Percentiles rank a stretch among this genome's conserved stretches.
Conservation (phyloP, 92 coral and sea anemone species). For the Blastomussa wellsi region DNA sequence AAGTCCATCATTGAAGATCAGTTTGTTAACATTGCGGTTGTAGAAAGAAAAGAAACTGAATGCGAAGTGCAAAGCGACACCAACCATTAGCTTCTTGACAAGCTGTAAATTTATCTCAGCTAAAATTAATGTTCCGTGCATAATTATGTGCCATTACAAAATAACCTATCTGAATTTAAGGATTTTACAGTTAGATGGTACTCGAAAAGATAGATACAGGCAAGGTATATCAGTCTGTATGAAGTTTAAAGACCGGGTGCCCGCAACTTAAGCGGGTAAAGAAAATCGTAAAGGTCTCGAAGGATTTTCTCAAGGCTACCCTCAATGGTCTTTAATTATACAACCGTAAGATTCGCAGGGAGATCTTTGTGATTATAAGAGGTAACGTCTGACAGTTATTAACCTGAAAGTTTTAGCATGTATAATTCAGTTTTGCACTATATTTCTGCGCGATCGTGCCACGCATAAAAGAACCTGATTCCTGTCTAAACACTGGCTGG, state of each 20-base stretch:
- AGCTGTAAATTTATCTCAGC: not conserved
- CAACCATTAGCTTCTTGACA: not conserved
- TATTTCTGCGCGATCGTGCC: not conserved
- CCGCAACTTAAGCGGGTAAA: not conserved
- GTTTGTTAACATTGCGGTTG: conserved; percentile 39
- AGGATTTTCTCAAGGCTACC: not conserved
- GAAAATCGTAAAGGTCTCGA: not conserved
- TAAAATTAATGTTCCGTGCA: not conserved
- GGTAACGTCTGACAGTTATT: not conserved
- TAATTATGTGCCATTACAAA: not conserved
- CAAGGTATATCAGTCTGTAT: not conserved
- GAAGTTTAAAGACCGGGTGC: not conserved
- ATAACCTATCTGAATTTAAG: not conserved
- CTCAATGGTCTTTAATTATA: not conserved
- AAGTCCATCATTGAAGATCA: conserved; percentile 52
- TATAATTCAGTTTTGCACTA: not conserved
- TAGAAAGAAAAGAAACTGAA: conserved; percentile 41
- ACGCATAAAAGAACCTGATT: not conserved
- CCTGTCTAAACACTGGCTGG: not conserved
- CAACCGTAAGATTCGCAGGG: not conserved
- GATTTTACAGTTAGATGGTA: not conserved
- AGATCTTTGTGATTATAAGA: not conserved
- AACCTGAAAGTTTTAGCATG: not conserved
- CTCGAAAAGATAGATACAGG: not conserved
- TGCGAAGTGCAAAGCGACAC: conserved; percentile 15